These are phyloP conservation scores for Eupithecia subumbrata DNA, from an alignment of 2,888 invertebrate species.

Conservation along the genomic window DNA sequence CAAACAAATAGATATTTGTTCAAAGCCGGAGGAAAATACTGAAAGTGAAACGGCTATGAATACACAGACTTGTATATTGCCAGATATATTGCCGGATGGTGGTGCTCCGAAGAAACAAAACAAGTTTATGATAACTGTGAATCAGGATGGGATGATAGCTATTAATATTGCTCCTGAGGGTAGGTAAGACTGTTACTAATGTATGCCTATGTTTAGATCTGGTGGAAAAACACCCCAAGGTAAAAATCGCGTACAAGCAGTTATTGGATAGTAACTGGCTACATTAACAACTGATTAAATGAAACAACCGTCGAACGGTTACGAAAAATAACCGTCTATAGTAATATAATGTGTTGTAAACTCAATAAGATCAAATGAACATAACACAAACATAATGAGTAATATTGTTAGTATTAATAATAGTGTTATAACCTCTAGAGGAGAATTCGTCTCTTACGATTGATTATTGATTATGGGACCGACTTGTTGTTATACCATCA, in stretches of 20 bases:
- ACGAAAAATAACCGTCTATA: too few relatives aligned
- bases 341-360: too few relatives aligned
- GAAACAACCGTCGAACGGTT: too few relatives aligned
- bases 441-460: too few relatives aligned
- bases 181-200: background rate
- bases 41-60: background rate
- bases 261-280: background rate
- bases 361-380: too few relatives aligned
- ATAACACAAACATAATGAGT: too few relatives aligned
- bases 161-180: constrained; percentile 64
- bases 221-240: background rate
- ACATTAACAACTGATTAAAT: too few relatives aligned
- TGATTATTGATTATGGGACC: too few relatives aligned
- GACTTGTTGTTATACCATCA: too few relatives aligned
- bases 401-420: too few relatives aligned
- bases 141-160: constrained; percentile 64
- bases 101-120: constrained; percentile 28
- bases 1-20: constrained; percentile 2
- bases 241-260: background rate
- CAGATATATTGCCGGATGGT: background rate
- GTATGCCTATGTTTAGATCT: background rate
- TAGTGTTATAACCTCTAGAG: too few relatives aligned
- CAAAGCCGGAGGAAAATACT: background rate
- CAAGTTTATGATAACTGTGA: constrained; percentile 67
- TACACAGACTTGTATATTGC: background rate